Evolutionary conservation across 2,113 vertebrate genomes (phyloP).

Genomic region (Malaclemys terrapin): DNA sequence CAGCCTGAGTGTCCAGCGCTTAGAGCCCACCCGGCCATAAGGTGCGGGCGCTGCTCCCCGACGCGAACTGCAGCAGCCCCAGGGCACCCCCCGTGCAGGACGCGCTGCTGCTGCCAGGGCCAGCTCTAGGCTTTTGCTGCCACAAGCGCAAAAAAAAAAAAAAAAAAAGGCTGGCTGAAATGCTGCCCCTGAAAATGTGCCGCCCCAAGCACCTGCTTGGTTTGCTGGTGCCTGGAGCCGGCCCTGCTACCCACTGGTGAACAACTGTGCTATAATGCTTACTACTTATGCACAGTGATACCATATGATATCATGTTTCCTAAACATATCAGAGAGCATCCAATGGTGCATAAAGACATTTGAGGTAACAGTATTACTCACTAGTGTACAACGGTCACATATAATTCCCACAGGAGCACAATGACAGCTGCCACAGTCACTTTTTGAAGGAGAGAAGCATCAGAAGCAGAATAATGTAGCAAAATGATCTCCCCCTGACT

Average conservation of each 20-base stretch:
- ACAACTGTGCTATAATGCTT: background rate
- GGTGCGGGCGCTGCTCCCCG: no score
- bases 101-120: no score
- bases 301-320: background rate
- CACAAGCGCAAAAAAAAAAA: no score
- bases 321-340: background rate
- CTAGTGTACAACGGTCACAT: background rate
- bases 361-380: background rate
- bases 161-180: no score
- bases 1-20: no score
- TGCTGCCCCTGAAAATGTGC: no score
- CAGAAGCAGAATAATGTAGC: background rate
- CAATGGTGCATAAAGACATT: rapidly evolving
- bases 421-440: background rate
- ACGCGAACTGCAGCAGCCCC: no score
- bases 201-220: no score
- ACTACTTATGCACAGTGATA: background rate
- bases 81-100: no score
- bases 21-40: no score
- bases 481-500: background rate
- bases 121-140: no score
- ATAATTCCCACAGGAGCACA: background rate
- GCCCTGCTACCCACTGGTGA: background rate
- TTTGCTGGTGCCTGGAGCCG: no score
- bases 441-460: background rate